Conservation (phyloP, 2,113 vertebrate species). For the Cynocephalus volans region DNA sequence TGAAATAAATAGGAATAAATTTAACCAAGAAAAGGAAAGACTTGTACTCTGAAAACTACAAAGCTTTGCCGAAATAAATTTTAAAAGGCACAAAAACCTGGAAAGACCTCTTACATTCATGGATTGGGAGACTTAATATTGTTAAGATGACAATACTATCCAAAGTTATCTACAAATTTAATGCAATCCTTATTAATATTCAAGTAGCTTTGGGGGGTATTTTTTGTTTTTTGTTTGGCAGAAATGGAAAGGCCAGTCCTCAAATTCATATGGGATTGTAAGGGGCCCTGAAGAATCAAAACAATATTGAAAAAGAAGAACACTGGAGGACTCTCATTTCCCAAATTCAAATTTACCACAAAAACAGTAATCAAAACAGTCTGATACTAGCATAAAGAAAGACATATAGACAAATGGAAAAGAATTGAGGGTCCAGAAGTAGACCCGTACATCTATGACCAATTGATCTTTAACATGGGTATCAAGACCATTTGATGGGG, state of each 20-base stretch:
- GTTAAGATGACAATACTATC: background rate
- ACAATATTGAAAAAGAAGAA: background rate
- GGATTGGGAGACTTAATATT: background rate
- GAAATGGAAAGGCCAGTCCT: background rate
- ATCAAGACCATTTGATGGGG: background rate
- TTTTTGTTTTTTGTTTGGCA: background rate
- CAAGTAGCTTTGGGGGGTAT: background rate
- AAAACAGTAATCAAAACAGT: background rate
- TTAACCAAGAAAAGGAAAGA: background rate
- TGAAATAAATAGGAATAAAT: background rate
- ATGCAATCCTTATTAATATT: background rate
- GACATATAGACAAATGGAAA: background rate
- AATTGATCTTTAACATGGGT: background rate
- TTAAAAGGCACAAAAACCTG: background rate
- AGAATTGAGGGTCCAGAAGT: background rate
- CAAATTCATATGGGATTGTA: background rate
- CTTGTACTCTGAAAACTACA: background rate
- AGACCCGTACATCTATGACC: background rate
- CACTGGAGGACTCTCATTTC: background rate
- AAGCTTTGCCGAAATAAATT: background rate
- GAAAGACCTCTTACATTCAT: background rate
- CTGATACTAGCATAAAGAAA: background rate
- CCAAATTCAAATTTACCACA: background rate
- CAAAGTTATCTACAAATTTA: background rate
- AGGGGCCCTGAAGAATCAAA: background rate